Conservation (phyloP, 1,140 invertebrate genomes). For the Macrotrachela quadricornifera region DNA sequence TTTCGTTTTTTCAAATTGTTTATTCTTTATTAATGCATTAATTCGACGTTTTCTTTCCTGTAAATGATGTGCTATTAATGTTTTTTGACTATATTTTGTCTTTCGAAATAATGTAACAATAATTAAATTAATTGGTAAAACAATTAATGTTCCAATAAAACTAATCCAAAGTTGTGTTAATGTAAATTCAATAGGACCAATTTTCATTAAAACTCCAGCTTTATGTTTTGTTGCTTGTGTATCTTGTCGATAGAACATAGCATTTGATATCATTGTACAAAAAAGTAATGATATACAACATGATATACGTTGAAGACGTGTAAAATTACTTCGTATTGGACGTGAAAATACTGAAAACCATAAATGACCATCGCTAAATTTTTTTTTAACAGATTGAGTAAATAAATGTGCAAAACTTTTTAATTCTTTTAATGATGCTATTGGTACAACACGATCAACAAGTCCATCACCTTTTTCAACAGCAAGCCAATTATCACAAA, state of each 20-base stretch:
- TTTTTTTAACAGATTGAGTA: slow-evolving; percentile 26
- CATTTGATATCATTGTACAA: slow-evolving; percentile 30
- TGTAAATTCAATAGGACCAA: slow-evolving; percentile 6
- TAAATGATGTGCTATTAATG: not conserved
- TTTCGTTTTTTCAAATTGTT: too few relatives aligned
- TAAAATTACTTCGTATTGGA: slow-evolving; percentile 28
- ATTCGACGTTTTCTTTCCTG: too few relatives aligned
- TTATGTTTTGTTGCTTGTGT: slow-evolving; percentile 1
- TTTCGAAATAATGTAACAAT: slow-evolving; percentile 23
- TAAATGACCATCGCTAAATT: slow-evolving; percentile 28
- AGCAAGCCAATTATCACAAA: slow-evolving; percentile 26
- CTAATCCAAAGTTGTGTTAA: slow-evolving; percentile 15
- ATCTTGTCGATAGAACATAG: slow-evolving; percentile 27
- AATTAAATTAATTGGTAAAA: slow-evolving; percentile 22
- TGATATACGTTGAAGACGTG: slow-evolving; percentile 26
- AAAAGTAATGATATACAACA: slow-evolving; percentile 28
- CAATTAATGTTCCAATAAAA: slow-evolving; percentile 21
- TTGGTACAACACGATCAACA: slow-evolving; percentile 27
- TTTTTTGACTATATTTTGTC: slow-evolving; percentile 12
- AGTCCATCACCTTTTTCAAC: slow-evolving; percentile 29
- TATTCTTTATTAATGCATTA: too few relatives aligned
- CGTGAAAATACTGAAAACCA: slow-evolving; percentile 27
- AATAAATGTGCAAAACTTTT: slow-evolving; percentile 29
- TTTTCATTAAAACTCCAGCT: not conserved
- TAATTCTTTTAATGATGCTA: slow-evolving; percentile 25